Evolutionary conservation across 2,888 invertebrate species (phyloP).

Genomic region (Deroplatys truncata): DNA sequence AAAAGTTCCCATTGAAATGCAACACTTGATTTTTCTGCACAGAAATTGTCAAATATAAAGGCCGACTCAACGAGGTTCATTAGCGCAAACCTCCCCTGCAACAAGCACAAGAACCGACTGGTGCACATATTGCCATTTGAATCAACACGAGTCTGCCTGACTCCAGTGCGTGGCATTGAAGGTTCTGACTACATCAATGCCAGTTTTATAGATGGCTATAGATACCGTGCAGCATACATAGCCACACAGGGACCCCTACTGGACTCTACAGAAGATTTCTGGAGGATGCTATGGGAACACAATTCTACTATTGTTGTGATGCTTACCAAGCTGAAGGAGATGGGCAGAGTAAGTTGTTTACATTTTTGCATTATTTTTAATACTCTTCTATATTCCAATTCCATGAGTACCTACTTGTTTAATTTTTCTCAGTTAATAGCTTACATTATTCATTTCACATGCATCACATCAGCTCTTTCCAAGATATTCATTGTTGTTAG

Average conservation of each 20-base stretch:
- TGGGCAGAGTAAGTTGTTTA: conserved; percentile 79
- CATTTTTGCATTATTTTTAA: neutral
- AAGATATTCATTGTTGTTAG: too few species aligned
- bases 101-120: conserved; percentile 97
- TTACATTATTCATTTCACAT: too few species aligned
- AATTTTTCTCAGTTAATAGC: too few species aligned
- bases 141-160: conserved; percentile 86
- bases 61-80: conserved; percentile 92
- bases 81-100: conserved; percentile 92
- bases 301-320: conserved; percentile 99
- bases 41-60: conserved; percentile 87
- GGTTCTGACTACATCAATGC: conserved; percentile 99
- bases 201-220: conserved; percentile 94
- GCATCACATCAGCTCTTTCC: too few species aligned
- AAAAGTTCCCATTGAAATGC: neutral
- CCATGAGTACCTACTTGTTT: neutral
- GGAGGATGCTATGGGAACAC: conserved; percentile 99
- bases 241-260: conserved; percentile 98
- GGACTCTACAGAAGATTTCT: conserved; percentile 97
- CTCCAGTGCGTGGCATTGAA: conserved; percentile 84
- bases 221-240: conserved; percentile 88
- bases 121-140: conserved; percentile 98
- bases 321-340: conserved; percentile 95
- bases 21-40: conserved; percentile 25
- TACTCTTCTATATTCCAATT: neutral